A percentile compares a stretch with the other conserved stretches of the same genome.
phyloP scores from a whole-genome alignment of 2,113 vertebrate species.

The Poeciliopsis retropinna region DNA sequence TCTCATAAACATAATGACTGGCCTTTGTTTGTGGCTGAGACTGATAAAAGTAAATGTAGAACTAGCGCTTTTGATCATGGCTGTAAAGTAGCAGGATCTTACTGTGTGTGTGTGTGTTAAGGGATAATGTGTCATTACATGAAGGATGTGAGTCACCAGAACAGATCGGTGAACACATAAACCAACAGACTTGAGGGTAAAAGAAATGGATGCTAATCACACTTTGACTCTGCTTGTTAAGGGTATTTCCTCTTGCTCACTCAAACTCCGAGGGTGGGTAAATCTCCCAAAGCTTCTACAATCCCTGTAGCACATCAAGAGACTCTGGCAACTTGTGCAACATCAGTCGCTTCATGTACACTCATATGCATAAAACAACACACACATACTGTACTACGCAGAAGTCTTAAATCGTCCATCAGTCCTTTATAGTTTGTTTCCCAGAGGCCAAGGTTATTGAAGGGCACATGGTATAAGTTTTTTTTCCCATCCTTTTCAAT shows the following conservation, averaged over 20 bases:
- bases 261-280: conserved; percentile 69
- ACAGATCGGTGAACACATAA: conserved; percentile 60
- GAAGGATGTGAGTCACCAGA: conserved; percentile 75
- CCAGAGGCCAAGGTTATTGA: neutral
- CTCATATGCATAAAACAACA: conserved; percentile 6
- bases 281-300: conserved; percentile 58
- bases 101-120: conserved; percentile 66
- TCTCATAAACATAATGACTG: conserved; percentile 57
- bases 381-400: neutral
- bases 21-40: conserved; percentile 53
- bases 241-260: conserved; percentile 75
- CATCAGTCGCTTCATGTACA: conserved; percentile 5
- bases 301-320: conserved; percentile 31
- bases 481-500: neutral
- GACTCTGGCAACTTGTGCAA: neutral
- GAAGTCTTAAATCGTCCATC: neutral
- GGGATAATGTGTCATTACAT: conserved; percentile 78
- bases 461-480: neutral
- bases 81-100: conserved; percentile 70
- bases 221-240: conserved; percentile 76
- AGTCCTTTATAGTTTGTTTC: neutral
- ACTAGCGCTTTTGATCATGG: conserved; percentile 71
- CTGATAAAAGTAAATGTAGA: conserved; percentile 64
- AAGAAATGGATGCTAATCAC: conserved; percentile 69
- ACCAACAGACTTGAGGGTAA: conserved; percentile 54